Evolutionary conservation across 2,797 vertebrate species (phyloP), one percentile per base, ranked within the genome.

Genomic region (Sebastes reedi): DNA sequence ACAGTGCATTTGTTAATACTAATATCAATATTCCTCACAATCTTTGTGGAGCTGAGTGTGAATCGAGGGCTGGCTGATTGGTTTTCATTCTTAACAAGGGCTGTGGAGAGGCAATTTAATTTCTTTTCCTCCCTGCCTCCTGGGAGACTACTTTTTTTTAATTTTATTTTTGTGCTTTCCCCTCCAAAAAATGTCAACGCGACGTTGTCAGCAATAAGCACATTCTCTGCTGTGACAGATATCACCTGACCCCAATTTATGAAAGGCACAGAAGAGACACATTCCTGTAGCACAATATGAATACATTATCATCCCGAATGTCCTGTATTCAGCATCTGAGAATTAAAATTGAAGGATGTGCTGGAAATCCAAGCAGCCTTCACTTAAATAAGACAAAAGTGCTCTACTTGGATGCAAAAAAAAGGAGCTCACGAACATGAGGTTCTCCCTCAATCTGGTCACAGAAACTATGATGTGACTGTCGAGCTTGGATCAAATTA

Each of bases 171-270:
- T 88, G 46, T 86, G 83, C 88, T 90, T 90, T 87, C 88, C 88
- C 88, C 88, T 87, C 86, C 71, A 85, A 90, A 92, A 93, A 94
- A 91, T 92, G 92, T 94, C 91, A 94, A 93, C 91, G 89, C n/a
- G 89, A 93, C 92, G 91, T 92, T 85, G 86, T 91, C 83, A 91
- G 91, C 89, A 85, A 86, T 88, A 86, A 91, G 87, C 83, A 87
- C 82, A 91, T 89, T 88, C 86, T 88, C 84, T 88, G 83, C 88
- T 83, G 88, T 89, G 91, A 92, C 92, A 91, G 91, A 92, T 91
- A 91, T 90, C 91, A 94, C 90, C 87, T 95, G 93, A 95, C 94
- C 94, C 89, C 95, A 95, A 95, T 95, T 94, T 95, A 92, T 83
- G 78, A 88, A 84, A 87, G 88, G 84, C 86, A 72, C 67, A 52